Percentiles rank a stretch among this genome's conserved stretches.
phyloP scores from a whole-genome alignment of 2,888 invertebrate species.

The Nephrocerus scutellatus region DNA sequence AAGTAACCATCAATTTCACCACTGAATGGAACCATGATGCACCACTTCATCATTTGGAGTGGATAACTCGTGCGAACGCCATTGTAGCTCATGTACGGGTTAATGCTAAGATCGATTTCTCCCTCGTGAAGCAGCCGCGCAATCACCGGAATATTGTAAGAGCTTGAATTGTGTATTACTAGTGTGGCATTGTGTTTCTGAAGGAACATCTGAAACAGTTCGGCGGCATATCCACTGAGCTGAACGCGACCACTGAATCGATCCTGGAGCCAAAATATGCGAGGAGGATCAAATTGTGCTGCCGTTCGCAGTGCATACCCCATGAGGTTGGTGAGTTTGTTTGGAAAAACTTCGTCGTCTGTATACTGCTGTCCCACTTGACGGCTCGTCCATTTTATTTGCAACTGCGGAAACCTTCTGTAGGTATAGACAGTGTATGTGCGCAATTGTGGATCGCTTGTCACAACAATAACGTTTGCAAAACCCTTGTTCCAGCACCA shows the following conservation, averaged over 20 bases:
- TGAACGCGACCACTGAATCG: conserved; percentile 1
- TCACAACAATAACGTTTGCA: conserved; percentile 22
- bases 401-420: conserved; percentile 21
- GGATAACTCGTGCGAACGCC: conserved; percentile 27
- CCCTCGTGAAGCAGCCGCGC: conserved; percentile 21
- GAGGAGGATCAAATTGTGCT: conserved; percentile 27
- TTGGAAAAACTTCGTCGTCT: conserved; percentile 11
- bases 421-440: conserved; percentile 23
- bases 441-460: neutral
- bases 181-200: conserved; percentile 25
- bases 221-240: conserved; percentile 27
- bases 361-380: conserved; percentile 7
- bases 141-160: conserved; percentile 21
- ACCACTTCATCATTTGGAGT: conserved; percentile 27
- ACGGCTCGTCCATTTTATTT: conserved; percentile 1
- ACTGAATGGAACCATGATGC: conserved; percentile 25
- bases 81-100: conserved; percentile 22
- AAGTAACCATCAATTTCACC: conserved; percentile 25
- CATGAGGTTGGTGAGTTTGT: conserved; percentile 25
- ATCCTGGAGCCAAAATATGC: conserved; percentile 22
- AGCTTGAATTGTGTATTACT: conserved; percentile 20
- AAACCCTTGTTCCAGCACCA: conserved; percentile 32
- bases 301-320: conserved; percentile 24
- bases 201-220: conserved; percentile 24
- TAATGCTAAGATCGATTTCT: conserved; percentile 26